Evolutionary conservation across 2,797 vertebrate species (phyloP).

Genomic region (Phyllotis vaccarum): DNA sequence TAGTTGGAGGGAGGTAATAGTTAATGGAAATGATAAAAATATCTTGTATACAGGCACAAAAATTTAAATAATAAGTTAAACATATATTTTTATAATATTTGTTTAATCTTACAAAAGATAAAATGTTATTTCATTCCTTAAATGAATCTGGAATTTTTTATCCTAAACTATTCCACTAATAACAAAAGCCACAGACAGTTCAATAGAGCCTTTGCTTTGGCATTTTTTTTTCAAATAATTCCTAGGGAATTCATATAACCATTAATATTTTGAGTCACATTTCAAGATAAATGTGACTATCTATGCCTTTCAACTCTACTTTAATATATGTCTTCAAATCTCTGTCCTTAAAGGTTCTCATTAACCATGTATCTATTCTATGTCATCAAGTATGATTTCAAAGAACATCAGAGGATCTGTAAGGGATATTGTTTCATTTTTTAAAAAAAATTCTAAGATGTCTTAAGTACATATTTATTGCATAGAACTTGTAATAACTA

Average conservation of each 20-base stretch:
- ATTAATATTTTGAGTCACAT: background rate
- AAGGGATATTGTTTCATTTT: background rate
- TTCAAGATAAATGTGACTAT: background rate
- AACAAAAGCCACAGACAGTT: conserved; percentile 56
- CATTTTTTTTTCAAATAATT: conserved; percentile 62
- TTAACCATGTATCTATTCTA: background rate
- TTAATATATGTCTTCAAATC: background rate
- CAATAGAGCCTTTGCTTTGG: background rate
- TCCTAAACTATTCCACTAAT: background rate
- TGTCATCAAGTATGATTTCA: conserved; percentile 46
- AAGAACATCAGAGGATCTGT: background rate
- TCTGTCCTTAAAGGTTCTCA: background rate
- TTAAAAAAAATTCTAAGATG: background rate
- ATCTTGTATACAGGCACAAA: background rate
- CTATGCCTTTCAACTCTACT: background rate
- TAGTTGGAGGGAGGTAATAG: background rate
- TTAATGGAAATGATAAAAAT: background rate
- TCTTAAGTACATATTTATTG: background rate
- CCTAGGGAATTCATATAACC: conserved; percentile 38
- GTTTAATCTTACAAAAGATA: background rate
- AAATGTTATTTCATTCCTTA: background rate
- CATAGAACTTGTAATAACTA: conserved; percentile 50
- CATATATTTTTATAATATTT: background rate
- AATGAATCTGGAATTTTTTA: conserved; percentile 27
- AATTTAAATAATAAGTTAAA: background rate